Percentiles rank a stretch among this genome's conserved stretches.
Evolutionary conservation across 1,140 invertebrate genomes (phyloP).

Genomic region (Leptoteleia sp.): DNA sequence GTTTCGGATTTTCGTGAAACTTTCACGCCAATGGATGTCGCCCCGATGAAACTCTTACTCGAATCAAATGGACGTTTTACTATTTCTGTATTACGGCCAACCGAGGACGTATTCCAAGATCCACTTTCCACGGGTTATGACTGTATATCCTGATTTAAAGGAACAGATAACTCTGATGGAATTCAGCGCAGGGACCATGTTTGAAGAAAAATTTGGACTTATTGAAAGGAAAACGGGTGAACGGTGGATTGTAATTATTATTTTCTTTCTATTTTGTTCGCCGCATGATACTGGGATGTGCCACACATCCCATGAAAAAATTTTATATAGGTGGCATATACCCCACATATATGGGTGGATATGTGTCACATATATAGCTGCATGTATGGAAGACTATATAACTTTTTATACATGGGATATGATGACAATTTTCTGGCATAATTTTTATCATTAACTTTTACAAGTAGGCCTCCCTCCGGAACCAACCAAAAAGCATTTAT

Average conservation of each 20-base stretch:
- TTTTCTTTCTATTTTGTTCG: too few species aligned
- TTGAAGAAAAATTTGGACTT: constrained; percentile 1
- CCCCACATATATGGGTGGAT: too few species aligned
- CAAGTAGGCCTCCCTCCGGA: too few species aligned
- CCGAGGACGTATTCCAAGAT: constrained; percentile 1
- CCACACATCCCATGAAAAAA: not conserved
- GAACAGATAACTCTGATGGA: constrained; percentile 9
- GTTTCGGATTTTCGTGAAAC: constrained; percentile 15
- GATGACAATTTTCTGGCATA: too few species aligned
- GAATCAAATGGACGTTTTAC: constrained; percentile 16
- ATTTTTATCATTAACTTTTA: too few species aligned
- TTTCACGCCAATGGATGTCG: not conserved
- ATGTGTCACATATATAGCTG: too few species aligned
- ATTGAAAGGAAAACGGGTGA: not conserved
- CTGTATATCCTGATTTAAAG: constrained; percentile 2
- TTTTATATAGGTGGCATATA: too few species aligned
- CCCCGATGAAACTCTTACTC: constrained; percentile 10
- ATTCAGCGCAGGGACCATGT: not conserved
- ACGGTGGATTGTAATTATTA: too few species aligned
- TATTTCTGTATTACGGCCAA: constrained; percentile 14
- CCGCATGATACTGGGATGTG: too few species aligned
- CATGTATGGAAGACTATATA: too few species aligned
- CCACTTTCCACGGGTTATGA: constrained; percentile 11
- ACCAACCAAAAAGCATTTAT: too few species aligned
- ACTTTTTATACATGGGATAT: too few species aligned